Conservation (phyloP, 2,797 vertebrate species). For the Sciurus vulgaris region DNA sequence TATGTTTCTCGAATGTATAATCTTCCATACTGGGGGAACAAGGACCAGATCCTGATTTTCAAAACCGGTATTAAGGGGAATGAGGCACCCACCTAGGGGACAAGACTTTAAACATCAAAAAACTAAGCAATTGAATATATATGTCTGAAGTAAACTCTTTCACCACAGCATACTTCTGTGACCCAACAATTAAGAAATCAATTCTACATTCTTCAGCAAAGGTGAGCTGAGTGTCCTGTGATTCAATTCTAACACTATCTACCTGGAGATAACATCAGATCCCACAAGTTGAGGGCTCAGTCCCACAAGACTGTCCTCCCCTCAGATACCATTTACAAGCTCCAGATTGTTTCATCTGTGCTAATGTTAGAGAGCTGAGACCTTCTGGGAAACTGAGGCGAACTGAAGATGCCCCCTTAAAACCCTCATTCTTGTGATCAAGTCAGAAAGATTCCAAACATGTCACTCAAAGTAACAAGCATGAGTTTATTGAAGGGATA, state of each 20-base stretch:
- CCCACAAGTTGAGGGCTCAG: not conserved
- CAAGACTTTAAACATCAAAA: not conserved
- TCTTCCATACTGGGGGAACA: no score
- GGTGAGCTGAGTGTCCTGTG: not conserved
- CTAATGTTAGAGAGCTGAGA: no score
- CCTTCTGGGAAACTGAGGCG: no score
- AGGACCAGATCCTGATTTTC: no score
- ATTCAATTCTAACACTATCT: not conserved
- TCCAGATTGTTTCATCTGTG: not conserved
- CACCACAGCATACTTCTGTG: not conserved
- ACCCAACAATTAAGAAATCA: not conserved
- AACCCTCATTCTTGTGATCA: no score
- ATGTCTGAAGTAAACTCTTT: not conserved
- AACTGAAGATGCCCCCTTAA: no score
- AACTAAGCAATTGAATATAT: not conserved
- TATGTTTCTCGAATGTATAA: no score
- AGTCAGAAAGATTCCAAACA: no score
- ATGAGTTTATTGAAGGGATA: no score
- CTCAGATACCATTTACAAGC: not conserved
- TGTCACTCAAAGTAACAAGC: no score
- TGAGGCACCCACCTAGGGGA: not conserved
- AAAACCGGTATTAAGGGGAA: not conserved
- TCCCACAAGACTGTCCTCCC: not conserved
- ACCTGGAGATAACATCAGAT: no score
- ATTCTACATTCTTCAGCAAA: not conserved